These are phyloP conservation scores for Kryptopterus vitreolus DNA, from an alignment of 2,797 vertebrate species.

Conservation along the genomic window DNA sequence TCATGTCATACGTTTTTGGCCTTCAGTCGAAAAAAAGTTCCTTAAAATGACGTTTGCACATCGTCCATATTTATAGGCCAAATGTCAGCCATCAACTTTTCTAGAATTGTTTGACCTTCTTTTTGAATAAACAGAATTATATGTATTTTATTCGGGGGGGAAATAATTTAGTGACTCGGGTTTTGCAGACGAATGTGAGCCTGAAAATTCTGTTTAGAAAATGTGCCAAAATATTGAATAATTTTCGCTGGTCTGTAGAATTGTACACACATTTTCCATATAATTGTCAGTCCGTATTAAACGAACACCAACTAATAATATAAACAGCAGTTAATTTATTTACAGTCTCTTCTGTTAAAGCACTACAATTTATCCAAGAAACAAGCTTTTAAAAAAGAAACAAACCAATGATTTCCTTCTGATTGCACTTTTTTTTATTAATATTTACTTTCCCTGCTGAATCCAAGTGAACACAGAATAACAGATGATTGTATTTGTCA, in stretches of 20 bases:
- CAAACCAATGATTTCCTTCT: not conserved
- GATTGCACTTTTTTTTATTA: constrained; percentile 25
- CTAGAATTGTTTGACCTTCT: not conserved
- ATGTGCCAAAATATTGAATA: not conserved
- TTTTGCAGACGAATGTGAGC: constrained; percentile 11
- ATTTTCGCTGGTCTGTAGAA: not conserved
- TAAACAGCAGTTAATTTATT: not conserved
- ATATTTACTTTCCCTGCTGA: not conserved
- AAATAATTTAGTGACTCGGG: constrained; percentile 1
- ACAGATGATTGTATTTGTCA: constrained; percentile 20
- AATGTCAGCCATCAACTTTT: constrained; percentile 8
- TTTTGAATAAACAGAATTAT: not conserved
- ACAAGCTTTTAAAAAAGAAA: not conserved
- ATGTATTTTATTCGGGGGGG: not conserved
- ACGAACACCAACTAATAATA: not conserved
- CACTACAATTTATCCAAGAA: constrained; percentile 35
- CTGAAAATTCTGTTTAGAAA: constrained; percentile 8
- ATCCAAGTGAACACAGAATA: not conserved
- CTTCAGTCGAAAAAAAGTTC: constrained; percentile 24
- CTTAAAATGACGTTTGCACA: constrained; percentile 39
- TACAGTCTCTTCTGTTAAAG: not conserved
- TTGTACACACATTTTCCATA: not conserved
- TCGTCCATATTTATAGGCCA: constrained; percentile 4
- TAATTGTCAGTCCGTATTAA: not conserved
- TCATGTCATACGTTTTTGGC: constrained; percentile 20